phyloP scores from a whole-genome alignment of 2,797 vertebrate genomes.

The Esox masquinongy region DNA sequence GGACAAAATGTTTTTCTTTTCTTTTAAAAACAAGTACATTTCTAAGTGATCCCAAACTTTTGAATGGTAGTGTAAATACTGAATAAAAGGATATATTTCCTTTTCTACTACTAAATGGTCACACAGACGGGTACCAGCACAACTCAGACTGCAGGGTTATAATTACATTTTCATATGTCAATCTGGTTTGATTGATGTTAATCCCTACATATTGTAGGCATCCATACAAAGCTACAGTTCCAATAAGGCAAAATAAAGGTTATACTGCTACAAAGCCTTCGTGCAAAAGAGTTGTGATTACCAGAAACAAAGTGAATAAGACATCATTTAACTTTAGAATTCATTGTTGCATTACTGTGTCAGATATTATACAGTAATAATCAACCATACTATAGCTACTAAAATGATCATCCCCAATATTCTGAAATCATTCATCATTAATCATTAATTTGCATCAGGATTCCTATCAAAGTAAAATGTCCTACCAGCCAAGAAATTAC shows the following conservation, averaged over 20 bases:
- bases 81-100: conserved; percentile 15
- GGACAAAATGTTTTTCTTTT: no score
- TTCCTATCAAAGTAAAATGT: not conserved
- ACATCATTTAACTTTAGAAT: not conserved
- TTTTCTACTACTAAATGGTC: not conserved
- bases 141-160: not conserved
- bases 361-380: not conserved
- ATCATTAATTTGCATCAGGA: not conserved
- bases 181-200: not conserved
- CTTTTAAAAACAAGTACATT: no score
- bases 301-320: not conserved
- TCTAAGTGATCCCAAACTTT: no score
- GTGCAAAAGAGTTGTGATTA: not conserved
- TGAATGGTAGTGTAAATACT: not conserved
- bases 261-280: no score
- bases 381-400: not conserved
- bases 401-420: not conserved
- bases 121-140: conserved; percentile 5
- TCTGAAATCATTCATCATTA: not conserved
- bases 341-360: not conserved
- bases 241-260: not conserved
- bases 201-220: not conserved
- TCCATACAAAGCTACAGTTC: not conserved
- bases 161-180: not conserved
- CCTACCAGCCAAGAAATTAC: not conserved